Conservation (phyloP, 2,113 vertebrate genomes). For the Riparia riparia region DNA sequence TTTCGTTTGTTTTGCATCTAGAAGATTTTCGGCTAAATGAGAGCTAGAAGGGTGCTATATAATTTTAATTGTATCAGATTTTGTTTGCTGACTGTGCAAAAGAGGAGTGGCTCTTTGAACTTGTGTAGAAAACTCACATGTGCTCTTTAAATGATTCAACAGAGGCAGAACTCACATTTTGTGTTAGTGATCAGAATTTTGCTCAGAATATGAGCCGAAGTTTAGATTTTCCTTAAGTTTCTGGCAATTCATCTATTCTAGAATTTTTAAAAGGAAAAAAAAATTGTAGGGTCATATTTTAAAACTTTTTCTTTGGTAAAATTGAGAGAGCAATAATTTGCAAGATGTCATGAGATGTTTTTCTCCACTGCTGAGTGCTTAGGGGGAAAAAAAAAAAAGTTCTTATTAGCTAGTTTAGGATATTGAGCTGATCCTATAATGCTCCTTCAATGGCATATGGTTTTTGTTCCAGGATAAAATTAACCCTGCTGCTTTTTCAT, state of each 20-base stretch:
- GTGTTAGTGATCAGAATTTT: neutral
- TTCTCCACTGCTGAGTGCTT: neutral
- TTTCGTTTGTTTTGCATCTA: neutral
- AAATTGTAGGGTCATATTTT: neutral
- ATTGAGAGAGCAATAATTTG: neutral
- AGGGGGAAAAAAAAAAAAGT: neutral
- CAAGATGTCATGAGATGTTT: neutral
- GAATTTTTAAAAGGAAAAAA: neutral
- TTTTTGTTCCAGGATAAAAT: slow-evolving; percentile 20
- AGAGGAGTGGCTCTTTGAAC: neutral
- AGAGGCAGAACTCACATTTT: neutral
- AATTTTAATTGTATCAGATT: neutral
- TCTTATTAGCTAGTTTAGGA: neutral
- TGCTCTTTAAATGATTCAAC: neutral
- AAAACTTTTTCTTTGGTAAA: neutral
- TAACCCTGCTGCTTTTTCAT: neutral
- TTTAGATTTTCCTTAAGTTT: neutral
- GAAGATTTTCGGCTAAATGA: neutral
- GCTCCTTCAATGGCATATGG: neutral
- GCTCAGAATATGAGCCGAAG: accelerated
- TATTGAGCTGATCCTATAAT: neutral
- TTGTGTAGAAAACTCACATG: neutral
- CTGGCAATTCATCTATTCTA: neutral
- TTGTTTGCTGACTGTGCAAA: neutral
- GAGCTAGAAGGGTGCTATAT: neutral